Evolutionary conservation across 1,140 invertebrate species (phyloP), one percentile per base, ranked within the genome.

Genomic region (Drosophila kohkoa): DNA sequence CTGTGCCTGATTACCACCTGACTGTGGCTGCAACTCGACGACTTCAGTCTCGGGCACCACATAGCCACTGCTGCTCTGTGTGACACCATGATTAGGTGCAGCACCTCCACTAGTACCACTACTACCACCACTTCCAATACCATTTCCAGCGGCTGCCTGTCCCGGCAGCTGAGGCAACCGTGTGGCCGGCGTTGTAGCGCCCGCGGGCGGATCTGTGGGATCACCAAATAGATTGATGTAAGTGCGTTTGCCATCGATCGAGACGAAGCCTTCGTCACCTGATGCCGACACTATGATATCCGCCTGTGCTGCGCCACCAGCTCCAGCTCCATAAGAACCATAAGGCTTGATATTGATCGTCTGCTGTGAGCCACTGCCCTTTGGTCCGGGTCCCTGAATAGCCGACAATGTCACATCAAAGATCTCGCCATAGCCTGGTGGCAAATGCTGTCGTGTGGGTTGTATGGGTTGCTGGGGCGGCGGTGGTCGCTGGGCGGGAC

Each of bases 171-270:
- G 89, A 0, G 91, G 91, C 52, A 90, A 48, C 3, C 81, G 77
- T 11, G 86, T 92, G 7, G 88, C 83, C 45, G 83, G 72, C 3
- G 80, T 79, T 38, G 83, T 78, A 30, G 82, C 72, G 41, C 78
- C 75, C 15, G 77, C 75, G 86, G 68, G 93, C 64, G 77, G 82
- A 92, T 89, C 94, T 93, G 93, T 91, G 10, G 94, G 93, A 76
- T 94, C 95, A 67, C 95, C 95, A 89, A 97, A 97, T 3, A 98
- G 92, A 93, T 97, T 97, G 68, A 98, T 94, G 92, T 98, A 98
- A 2, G 97, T 98, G 79, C 96, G 93, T 92, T 97, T 97, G 28
- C 97, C 97, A 88, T 98, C 97, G 66, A 98, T 98, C n/a, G 97
- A 98, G 3, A 98, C 97, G 92, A 97, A 98, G 59, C 97, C 96